A percentile compares a stretch with the other conserved stretches of the same genome.
phyloP scores from a whole-genome alignment of 2,797 vertebrate species.

The Amblyopsis hoosieri region DNA sequence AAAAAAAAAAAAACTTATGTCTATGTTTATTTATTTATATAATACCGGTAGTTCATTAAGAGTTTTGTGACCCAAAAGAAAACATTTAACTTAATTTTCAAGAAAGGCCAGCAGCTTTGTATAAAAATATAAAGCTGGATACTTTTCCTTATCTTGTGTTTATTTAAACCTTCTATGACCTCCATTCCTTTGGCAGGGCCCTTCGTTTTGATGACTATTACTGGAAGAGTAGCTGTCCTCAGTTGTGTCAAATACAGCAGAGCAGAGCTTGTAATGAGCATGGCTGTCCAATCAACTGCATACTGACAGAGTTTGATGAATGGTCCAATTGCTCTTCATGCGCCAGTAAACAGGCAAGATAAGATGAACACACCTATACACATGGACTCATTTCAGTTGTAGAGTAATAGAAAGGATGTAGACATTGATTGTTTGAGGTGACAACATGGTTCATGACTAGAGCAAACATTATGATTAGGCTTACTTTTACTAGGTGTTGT shows the following conservation, averaged over 20 bases:
- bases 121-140: background rate
- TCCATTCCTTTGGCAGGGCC: conserved; percentile 63
- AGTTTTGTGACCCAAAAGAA: too few relatives aligned
- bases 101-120: too few relatives aligned
- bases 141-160: conserved; percentile 1
- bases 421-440: too few relatives aligned
- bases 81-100: too few relatives aligned
- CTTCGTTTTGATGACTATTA: conserved; percentile 75
- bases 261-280: conserved; percentile 81
- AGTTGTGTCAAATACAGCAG: conserved; percentile 76
- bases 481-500: too few relatives aligned
- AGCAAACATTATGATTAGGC: too few relatives aligned
- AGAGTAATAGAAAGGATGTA: too few relatives aligned
- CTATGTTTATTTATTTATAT: too few relatives aligned
- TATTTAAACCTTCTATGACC: background rate
- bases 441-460: too few relatives aligned
- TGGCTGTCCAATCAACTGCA: conserved; percentile 85
- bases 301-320: conserved; percentile 81
- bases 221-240: conserved; percentile 74
- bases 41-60: too few relatives aligned
- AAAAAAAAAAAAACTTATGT: too few relatives aligned
- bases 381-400: background rate
- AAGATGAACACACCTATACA: background rate
- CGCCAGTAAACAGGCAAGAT: conserved; percentile 82
- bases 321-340: conserved; percentile 94